Percentiles rank a stretch among this genome's conserved stretches.
phyloP scores from a whole-genome alignment of 2,113 vertebrate species.

The Syrrhaptes paradoxus region DNA sequence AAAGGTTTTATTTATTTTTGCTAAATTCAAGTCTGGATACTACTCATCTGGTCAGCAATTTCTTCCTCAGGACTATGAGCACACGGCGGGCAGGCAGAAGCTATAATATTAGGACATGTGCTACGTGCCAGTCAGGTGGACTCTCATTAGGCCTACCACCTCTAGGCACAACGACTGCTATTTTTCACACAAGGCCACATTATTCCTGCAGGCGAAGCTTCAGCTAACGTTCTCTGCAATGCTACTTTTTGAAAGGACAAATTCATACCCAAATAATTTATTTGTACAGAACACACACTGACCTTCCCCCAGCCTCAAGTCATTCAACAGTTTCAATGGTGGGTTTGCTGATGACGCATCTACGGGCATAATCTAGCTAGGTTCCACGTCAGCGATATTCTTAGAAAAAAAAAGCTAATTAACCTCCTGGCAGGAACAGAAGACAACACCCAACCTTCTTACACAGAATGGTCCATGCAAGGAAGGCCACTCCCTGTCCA shows the following conservation, averaged over 20 bases:
- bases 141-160: neutral
- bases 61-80: neutral
- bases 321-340: neutral
- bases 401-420: neutral
- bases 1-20: neutral
- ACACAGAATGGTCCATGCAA: neutral
- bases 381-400: neutral
- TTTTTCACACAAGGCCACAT: neutral
- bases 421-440: neutral
- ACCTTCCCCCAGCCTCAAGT: neutral
- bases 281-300: neutral
- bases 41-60: neutral
- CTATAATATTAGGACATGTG: neutral
- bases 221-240: neutral
- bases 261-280: neutral
- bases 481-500: neutral
- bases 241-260: conserved; percentile 20
- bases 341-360: neutral
- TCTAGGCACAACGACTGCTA: conserved; percentile 34
- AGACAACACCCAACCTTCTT: neutral
- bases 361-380: neutral
- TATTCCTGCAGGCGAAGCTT: neutral
- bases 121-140: conserved; percentile 11
- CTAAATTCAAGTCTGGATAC: neutral
- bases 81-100: neutral